These are phyloP conservation scores for Serinus canaria DNA, from an alignment of 2,113 vertebrate species.

Conservation along the genomic window DNA sequence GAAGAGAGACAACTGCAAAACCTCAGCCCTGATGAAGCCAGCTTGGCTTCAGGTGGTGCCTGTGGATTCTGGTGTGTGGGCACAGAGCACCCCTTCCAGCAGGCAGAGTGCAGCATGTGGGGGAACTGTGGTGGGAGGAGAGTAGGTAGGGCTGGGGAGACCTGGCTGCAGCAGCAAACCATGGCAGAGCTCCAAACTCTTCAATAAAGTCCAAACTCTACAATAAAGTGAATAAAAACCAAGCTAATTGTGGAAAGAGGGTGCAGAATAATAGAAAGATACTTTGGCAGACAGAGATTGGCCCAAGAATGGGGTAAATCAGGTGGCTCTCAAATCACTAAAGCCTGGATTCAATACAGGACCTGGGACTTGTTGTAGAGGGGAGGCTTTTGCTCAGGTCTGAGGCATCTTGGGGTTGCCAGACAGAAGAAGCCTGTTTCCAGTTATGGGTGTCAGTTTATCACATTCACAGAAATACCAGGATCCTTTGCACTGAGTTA, in stretches of 20 bases:
- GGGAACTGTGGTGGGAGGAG: not conserved
- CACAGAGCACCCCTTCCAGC: not conserved
- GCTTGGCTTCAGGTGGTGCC: not conserved
- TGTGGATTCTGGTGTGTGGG: not conserved
- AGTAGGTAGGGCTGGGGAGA: not conserved
- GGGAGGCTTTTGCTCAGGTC: not conserved
- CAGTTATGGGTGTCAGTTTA: not conserved
- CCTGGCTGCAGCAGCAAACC: not conserved
- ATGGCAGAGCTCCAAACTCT: not conserved
- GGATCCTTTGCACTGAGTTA: not conserved
- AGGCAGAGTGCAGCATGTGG: accelerated
- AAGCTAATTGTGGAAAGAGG: not conserved
- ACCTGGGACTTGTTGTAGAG: accelerated
- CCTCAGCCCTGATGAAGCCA: not conserved
- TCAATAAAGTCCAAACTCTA: not conserved
- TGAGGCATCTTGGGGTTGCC: not conserved
- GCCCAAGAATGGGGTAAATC: not conserved
- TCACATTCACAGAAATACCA: not conserved
- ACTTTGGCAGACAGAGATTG: not conserved
- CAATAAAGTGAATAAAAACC: not conserved
- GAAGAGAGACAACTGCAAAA: not conserved
- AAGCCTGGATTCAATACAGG: not conserved
- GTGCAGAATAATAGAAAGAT: not conserved
- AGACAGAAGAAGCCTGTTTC: not conserved
- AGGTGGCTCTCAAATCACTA: not conserved